These are phyloP conservation scores for Hydractinia symbiolongicarpus DNA, from an alignment of 30 jellyfish, hydroid and myxozoan species.

Conservation along the genomic window DNA sequence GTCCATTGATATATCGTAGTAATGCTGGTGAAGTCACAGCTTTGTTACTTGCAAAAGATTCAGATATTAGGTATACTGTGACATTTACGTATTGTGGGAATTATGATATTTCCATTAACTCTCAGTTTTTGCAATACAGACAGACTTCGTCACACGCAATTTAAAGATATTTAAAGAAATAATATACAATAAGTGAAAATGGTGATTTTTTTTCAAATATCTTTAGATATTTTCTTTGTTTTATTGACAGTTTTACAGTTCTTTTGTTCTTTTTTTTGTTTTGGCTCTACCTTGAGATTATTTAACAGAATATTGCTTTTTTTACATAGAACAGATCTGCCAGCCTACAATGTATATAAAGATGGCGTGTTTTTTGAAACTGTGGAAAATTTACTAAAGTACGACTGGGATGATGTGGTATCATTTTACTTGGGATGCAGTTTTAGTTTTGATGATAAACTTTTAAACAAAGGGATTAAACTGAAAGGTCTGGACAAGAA, in stretches of 20 bases:
- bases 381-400: constrained; percentile 10
- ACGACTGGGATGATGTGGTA: constrained; percentile 65
- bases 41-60: constrained; percentile 47
- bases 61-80: constrained; percentile 62
- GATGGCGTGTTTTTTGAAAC: constrained; percentile 31
- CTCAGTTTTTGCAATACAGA: neutral
- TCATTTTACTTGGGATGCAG: constrained; percentile 91
- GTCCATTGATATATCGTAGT: constrained; percentile 70
- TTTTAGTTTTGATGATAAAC: constrained; percentile 64
- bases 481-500: constrained; percentile 37
- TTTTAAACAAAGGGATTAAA: constrained; percentile 60
- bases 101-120: neutral
- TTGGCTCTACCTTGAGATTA: neutral
- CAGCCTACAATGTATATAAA: constrained; percentile 54
- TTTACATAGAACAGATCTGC: constrained; percentile 50
- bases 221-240: neutral
- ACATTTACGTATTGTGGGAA: neutral
- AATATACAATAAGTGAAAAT: too few relatives aligned
- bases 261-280: neutral
- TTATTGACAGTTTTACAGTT: neutral
- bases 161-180: too few relatives aligned
- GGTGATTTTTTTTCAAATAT: neutral
- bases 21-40: constrained; percentile 71
- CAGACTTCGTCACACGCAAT: too few relatives aligned
- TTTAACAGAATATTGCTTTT: neutral